Percentiles rank a stretch among this genome's conserved stretches.
Evolutionary conservation across 1,140 invertebrate species (phyloP).

Genomic region (Leptinotarsa lineolata): DNA sequence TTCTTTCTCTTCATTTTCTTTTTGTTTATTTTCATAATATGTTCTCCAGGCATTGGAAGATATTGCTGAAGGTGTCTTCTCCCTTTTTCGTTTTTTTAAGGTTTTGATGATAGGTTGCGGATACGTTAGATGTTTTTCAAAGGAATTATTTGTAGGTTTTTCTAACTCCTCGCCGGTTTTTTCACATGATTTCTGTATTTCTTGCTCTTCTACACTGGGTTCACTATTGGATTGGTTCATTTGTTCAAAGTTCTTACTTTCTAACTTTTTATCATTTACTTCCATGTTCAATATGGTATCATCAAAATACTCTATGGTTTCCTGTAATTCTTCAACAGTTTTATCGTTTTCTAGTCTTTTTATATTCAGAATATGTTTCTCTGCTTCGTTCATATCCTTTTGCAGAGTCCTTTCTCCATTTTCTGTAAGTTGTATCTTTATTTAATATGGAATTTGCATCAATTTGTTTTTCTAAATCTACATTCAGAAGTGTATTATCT

Average conservation of each 20-base stretch:
- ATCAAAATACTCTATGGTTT: background rate
- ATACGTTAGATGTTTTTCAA: background rate
- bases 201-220: background rate
- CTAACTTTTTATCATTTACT: background rate
- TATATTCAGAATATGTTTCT: too few species aligned
- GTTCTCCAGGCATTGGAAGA: background rate
- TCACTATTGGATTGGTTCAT: background rate
- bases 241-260: background rate
- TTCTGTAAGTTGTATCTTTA: background rate
- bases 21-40: background rate
- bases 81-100: background rate
- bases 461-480: background rate
- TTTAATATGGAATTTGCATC: background rate
- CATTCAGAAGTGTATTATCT: background rate
- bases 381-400: too few species aligned
- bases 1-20: background rate
- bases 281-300: background rate
- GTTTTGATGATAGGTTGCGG: background rate
- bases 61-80: background rate
- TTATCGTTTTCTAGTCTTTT: background rate
- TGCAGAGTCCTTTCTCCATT: background rate
- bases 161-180: background rate
- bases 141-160: background rate
- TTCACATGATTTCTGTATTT: background rate
- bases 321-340: background rate